Evolutionary conservation across 2,797 vertebrate species (phyloP).

Genomic region (Pteronotus mesoamericanus): DNA sequence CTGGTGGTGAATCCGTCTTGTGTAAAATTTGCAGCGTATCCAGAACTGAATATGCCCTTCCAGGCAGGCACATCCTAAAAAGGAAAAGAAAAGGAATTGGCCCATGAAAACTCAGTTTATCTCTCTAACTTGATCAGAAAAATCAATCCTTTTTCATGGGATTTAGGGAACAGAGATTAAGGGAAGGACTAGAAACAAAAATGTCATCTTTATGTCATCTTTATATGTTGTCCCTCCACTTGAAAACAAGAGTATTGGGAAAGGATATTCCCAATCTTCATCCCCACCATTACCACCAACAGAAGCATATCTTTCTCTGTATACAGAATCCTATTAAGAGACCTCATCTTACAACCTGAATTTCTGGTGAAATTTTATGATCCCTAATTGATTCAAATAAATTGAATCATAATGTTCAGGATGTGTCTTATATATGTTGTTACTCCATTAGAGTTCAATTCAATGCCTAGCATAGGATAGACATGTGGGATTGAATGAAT

Average conservation of each 20-base stretch:
- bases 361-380: background rate
- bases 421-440: background rate
- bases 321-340: background rate
- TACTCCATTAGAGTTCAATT: background rate
- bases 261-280: rapidly evolving
- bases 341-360: background rate
- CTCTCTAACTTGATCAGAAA: background rate
- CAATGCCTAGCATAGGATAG: background rate
- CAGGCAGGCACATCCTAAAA: background rate
- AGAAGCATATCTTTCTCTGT: background rate
- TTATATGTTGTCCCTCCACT: background rate
- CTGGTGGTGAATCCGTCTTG: background rate
- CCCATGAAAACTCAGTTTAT: background rate
- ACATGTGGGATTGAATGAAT: background rate
- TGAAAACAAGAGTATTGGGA: background rate
- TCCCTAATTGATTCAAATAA: too few relatives aligned
- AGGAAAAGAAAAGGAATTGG: background rate
- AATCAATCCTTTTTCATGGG: background rate
- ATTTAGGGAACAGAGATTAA: background rate
- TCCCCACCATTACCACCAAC: background rate
- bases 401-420: too few relatives aligned
- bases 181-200: background rate
- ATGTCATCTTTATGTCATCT: background rate
- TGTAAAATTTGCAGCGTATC: background rate
- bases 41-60: background rate